Evolutionary conservation across 2,113 vertebrate species (phyloP), one percentile per base, ranked within the genome.

Genomic region (Saccopteryx bilineata): DNA sequence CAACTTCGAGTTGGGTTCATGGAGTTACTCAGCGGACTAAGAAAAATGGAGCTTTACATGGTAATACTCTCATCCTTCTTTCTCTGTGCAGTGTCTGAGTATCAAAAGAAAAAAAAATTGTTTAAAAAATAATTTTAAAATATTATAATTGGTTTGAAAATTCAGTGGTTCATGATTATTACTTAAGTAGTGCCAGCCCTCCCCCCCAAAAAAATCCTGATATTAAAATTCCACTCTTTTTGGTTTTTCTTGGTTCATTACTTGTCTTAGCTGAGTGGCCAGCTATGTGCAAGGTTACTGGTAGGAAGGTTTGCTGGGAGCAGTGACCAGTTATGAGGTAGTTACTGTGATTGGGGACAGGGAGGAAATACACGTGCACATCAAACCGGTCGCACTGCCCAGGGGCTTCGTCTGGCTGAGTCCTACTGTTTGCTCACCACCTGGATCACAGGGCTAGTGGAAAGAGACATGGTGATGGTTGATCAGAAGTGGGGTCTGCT

Each of bases 121-220:
- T 93, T 93, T 60, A 76, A 61, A 66, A 82, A 82, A 50, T 63
- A 63, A 82, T 13, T 56, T 79, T n/a, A 12, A 56, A 56, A 79
- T 65, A 50, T 31, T 65, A 26, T 65, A 50, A 65, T 50, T 56
- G 17, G 21, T 94, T 94, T 96, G 56, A 97, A 95, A 90, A 91
- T 72, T 46, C 7, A 9, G 28, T 63, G 66, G 80, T 52, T 69
- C n/a, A 54, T 3, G 10, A 68, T 79, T 91, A 68, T 79, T 91
- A 60, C 82, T 86, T 90, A 33, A 66, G 15, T 68, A 87, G 80
- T 61, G 48, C 33, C 68, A 72, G 11, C 12, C 81, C 68, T 56
- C 26, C 14, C 10, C 3, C 24, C 60, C 21, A 14, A 74, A 46
- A 90, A 92, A 96, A 93, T 50, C 5, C 71, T 83, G n/a, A 46